Conservation (phyloP, 1,140 invertebrate genomes). For the Heliconius congener region DNA sequence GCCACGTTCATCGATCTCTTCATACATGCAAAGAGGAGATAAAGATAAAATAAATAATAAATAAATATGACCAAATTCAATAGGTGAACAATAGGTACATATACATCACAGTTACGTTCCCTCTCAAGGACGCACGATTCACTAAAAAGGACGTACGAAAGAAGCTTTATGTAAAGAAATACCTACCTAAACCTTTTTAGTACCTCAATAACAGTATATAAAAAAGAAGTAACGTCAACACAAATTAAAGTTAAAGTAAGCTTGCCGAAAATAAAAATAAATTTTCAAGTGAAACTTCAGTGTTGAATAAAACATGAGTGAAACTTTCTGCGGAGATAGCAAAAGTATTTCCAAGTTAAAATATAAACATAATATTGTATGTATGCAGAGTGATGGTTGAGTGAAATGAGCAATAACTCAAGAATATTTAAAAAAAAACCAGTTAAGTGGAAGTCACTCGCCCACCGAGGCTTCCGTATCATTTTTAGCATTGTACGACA, state of each 20-base stretch:
- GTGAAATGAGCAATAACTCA: background rate
- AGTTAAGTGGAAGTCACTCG: too few relatives aligned
- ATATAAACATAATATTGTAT: slow-evolving; percentile 22
- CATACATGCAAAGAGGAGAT: too few relatives aligned
- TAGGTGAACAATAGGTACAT: background rate
- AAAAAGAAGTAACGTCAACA: slow-evolving; percentile 7
- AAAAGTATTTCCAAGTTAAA: slow-evolving; percentile 16
- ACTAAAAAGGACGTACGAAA: slow-evolving; percentile 2
- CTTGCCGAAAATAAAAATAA: slow-evolving; percentile 7
- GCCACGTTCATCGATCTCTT: too few relatives aligned
- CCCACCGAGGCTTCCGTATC: too few relatives aligned
- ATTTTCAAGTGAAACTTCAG: slow-evolving; percentile 8
- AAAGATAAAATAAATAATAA: too few relatives aligned
- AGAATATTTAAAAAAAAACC: too few relatives aligned
- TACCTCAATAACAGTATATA: background rate
- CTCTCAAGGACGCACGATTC: background rate
- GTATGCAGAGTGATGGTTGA: background rate
- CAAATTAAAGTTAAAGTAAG: slow-evolving; percentile 8
- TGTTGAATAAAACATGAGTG: slow-evolving; percentile 6
- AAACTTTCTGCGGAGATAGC: background rate
- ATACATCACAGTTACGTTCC: background rate
- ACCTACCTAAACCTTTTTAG: background rate
- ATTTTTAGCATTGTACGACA: too few relatives aligned
- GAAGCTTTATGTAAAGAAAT: background rate
- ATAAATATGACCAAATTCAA: background rate